These are phyloP conservation scores for Halcyon badia DNA, from an alignment of 2,797 vertebrate genomes.

Conservation along the genomic window DNA sequence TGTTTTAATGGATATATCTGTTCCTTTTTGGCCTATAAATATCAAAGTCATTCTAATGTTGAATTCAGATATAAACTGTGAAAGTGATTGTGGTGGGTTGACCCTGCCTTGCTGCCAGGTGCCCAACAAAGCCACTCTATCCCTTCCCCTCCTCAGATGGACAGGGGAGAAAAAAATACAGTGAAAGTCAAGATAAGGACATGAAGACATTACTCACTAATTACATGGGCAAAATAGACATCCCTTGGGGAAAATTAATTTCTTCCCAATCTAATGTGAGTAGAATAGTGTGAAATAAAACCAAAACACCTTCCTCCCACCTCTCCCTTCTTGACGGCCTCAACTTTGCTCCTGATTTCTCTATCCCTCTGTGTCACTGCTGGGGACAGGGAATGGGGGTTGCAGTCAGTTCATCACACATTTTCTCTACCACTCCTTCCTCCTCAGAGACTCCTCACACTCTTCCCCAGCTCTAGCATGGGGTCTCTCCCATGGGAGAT, in stretches of 20 bases:
- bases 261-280: not conserved
- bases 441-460: not conserved
- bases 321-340: not conserved
- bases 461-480: not conserved
- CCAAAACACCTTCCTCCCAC: not conserved
- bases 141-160: not conserved
- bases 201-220: not conserved
- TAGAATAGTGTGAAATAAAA: not conserved
- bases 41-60: conserved; percentile 35
- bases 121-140: not conserved
- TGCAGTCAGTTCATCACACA: not conserved
- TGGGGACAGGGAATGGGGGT: not conserved
- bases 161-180: not conserved
- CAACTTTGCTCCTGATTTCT: not conserved
- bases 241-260: not conserved
- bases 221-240: not conserved
- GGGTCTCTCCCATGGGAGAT: not conserved
- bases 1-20: conserved; percentile 41
- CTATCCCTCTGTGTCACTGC: too few relatives aligned
- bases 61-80: not conserved
- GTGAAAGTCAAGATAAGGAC: not conserved
- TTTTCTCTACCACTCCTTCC: not conserved
- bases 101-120: not conserved
- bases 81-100: not conserved
- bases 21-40: conserved; percentile 43